Base-by-base conservation (phyloP, 2,113 vertebrate genomes). In the Brachirus orientalis region DNA sequence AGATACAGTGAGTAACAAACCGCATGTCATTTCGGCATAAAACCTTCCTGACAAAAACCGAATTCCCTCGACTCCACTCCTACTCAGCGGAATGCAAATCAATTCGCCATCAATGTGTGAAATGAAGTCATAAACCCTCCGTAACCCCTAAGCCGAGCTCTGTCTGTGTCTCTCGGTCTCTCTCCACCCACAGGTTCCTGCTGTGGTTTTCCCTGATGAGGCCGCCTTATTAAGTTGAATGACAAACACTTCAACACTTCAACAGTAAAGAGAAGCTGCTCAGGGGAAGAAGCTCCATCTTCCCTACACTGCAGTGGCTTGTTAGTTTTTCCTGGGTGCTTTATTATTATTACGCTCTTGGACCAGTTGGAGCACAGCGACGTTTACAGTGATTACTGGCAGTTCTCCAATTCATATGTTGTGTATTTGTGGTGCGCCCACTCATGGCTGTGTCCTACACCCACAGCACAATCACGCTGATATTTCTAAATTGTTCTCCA, bases 171-270 rank as follows among this genome's bases (percentile, higher is more conserved):
- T 28, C 28, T 1, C 28, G 3, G 3, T 28, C 28, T 28, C 81
- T 76, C 72, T 86, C 67, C 52, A 51, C 60, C 41, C 72, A 61
- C 59, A 70, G 54, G 73, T 64, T 63, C 70, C 61, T 72, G 72
- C 53, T 50, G 57, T 77, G 79, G 63, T 69, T 55, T 67, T 81
- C 79, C 82, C 75, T n/a, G 52, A 28, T 65, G 77, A 86, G 79
- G 80, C 55, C 76, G 64, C 69, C 80, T 87, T 79, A 84, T 87
- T 77, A 81, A 79, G 79, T 71, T 80, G 60, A 85, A 82, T 86
- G 75, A 79, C 79, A 83, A 86, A 86, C 79, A 82, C 80, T 88
- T 85, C 54, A 85, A 38, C 45, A 48, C 69, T 51, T 82, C 50
- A 83, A n/a, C n/a, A 83, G 69, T 80, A 72, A 36, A 77, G 74